Evolutionary conservation across 2,113 vertebrate genomes (phyloP).

Genomic region (Elanoides forficatus): DNA sequence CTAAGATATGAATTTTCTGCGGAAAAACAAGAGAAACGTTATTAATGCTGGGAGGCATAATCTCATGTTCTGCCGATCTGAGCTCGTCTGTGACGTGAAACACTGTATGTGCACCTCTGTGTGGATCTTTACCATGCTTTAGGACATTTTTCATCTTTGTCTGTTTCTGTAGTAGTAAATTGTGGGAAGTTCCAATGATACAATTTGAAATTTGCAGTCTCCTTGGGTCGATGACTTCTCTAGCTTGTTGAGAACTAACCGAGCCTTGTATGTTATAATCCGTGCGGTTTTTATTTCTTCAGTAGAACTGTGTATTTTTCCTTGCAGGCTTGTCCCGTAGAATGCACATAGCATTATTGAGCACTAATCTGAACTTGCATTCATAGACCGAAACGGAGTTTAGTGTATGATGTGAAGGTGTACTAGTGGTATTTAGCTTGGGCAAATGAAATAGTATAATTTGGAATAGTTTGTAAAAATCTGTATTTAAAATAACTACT

Average conservation of each 20-base stretch:
- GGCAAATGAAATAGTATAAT: not conserved
- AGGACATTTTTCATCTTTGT: not conserved
- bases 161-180: not conserved
- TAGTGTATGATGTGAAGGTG: not conserved
- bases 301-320: not conserved
- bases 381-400: not conserved
- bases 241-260: not conserved
- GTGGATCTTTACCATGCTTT: not conserved
- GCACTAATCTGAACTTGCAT: constrained; percentile 5
- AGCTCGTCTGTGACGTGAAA: not conserved
- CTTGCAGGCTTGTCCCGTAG: not conserved
- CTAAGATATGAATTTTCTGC: not conserved
- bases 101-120: not conserved
- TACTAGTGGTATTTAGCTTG: not conserved
- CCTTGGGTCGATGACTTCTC: not conserved
- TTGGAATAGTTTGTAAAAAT: not conserved
- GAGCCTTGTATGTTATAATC: not conserved
- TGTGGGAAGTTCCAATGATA: constrained; percentile 20
- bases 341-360: not conserved
- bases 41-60: not conserved
- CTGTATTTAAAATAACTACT: not conserved
- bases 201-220: constrained; percentile 37
- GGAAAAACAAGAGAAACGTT: not conserved
- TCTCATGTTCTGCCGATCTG: not conserved
- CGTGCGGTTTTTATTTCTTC: not conserved